Conservation (phyloP, 2,888 invertebrate species). For the Scelioninae gen. 2 region DNA sequence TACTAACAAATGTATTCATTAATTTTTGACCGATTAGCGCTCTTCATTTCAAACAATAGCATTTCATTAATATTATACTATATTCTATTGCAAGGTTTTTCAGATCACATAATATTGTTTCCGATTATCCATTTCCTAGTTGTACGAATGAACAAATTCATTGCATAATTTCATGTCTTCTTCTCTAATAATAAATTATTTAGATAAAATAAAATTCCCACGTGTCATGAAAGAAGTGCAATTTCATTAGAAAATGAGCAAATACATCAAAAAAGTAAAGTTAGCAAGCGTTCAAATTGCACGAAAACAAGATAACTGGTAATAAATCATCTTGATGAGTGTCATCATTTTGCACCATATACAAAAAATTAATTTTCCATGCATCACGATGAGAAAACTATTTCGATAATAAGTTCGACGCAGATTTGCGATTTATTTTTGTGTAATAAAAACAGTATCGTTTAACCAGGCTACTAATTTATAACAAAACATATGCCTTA, state of each 20-base stretch:
- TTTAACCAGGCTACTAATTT: too few species aligned
- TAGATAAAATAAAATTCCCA: neutral
- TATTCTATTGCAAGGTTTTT: too few species aligned
- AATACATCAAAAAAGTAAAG: conserved; percentile 15
- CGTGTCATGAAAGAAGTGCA: conserved; percentile 6
- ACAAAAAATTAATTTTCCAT: conserved; percentile 32
- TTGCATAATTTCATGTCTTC: too few species aligned
- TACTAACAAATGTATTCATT: too few species aligned
- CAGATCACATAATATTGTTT: too few species aligned
- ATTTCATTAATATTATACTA: too few species aligned
- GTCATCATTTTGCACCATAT: conserved; percentile 26
- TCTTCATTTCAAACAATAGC: too few species aligned
- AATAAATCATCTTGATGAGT: conserved; percentile 41
- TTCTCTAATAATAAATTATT: conserved; percentile 2
- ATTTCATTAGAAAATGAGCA: conserved; percentile 32
- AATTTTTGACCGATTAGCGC: too few species aligned
- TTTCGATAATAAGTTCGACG: neutral
- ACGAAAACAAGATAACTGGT: conserved; percentile 35
- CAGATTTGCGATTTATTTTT: neutral
- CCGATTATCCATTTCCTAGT: too few species aligned
- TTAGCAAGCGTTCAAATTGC: conserved; percentile 39
- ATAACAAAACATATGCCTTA: too few species aligned
- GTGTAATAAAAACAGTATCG: too few species aligned
- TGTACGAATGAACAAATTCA: too few species aligned
- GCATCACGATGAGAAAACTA: conserved; percentile 3